These are phyloP conservation scores for Gymnothorax javanicus DNA, from an alignment of 2,797 vertebrate genomes.

Conservation along the genomic window DNA sequence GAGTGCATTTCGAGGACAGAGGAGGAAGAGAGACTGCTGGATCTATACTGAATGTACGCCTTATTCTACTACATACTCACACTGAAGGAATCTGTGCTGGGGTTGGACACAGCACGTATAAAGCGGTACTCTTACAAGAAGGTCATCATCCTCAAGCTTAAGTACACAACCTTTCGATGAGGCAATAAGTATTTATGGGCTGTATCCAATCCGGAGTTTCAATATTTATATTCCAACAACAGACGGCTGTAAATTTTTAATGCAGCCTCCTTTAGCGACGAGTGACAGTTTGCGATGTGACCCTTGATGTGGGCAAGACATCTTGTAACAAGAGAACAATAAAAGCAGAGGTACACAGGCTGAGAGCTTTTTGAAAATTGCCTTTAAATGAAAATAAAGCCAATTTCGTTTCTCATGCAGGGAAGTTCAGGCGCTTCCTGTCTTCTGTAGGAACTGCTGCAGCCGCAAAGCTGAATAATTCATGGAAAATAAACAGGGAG, in stretches of 20 bases:
- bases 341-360: neutral
- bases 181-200: slow-evolving; percentile 21
- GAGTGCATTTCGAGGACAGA: neutral
- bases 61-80: neutral
- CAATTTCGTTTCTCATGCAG: neutral
- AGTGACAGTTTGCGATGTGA: neutral
- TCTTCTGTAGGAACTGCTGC: neutral
- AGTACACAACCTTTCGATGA: neutral
- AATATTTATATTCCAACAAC: slow-evolving; percentile 15
- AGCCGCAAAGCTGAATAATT: neutral
- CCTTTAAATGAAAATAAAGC: neutral
- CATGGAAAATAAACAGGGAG: neutral
- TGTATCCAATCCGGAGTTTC: neutral
- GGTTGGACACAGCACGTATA: neutral
- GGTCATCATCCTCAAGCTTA: neutral
- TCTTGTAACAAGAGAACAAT: neutral
- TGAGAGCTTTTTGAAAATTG: neutral
- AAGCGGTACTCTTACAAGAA: neutral
- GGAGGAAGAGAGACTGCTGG: neutral
- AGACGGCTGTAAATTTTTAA: slow-evolving; percentile 17
- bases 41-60: neutral
- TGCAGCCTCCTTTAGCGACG: neutral
- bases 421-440: neutral
- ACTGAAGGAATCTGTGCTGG: neutral
- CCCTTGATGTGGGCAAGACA: neutral